phyloP scores from a whole-genome alignment of 1,140 invertebrate species.

The Dufourea novaeangliae region DNA sequence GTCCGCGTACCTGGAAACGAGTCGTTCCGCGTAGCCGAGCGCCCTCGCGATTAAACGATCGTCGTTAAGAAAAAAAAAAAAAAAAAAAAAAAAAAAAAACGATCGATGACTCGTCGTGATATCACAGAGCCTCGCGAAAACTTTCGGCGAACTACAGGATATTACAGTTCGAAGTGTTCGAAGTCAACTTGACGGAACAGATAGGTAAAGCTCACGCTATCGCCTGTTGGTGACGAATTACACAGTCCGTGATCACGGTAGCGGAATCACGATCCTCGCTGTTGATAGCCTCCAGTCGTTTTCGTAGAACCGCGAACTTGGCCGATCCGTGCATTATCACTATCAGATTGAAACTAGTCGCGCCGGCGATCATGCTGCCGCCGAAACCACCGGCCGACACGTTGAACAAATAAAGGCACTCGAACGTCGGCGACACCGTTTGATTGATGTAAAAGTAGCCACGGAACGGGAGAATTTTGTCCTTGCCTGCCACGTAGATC shows the following conservation, averaged over 20 bases:
- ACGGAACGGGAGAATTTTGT: conserved; percentile 61
- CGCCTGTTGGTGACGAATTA: conserved; percentile 67
- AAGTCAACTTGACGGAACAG: too few relatives aligned
- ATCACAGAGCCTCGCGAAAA: too few relatives aligned
- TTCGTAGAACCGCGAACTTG: conserved; percentile 66
- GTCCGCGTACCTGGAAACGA: conserved; percentile 71
- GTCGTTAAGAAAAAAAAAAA: too few relatives aligned
- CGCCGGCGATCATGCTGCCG: conserved; percentile 55
- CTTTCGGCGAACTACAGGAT: too few relatives aligned
- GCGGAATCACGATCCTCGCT: conserved; percentile 28
- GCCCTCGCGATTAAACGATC: not conserved
- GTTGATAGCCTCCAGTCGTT: conserved; percentile 51
- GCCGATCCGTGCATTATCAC: conserved; percentile 67
- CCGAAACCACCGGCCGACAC: conserved; percentile 43
- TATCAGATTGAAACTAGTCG: conserved; percentile 66
- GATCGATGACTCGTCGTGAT: too few relatives aligned
- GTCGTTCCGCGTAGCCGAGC: not conserved
- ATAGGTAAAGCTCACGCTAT: conserved; percentile 59
- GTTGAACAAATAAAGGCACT: conserved; percentile 54
- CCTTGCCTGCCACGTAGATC: conserved; percentile 21
- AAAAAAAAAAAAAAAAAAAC: too few relatives aligned
- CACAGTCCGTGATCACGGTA: conserved; percentile 27
- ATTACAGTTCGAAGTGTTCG: too few relatives aligned
- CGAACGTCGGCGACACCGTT: conserved; percentile 55
- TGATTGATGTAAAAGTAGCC: conserved; percentile 67